These are phyloP conservation scores for Aphidius gifuensis DNA, from an alignment of 1,140 invertebrate genomes.

Conservation along the genomic window DNA sequence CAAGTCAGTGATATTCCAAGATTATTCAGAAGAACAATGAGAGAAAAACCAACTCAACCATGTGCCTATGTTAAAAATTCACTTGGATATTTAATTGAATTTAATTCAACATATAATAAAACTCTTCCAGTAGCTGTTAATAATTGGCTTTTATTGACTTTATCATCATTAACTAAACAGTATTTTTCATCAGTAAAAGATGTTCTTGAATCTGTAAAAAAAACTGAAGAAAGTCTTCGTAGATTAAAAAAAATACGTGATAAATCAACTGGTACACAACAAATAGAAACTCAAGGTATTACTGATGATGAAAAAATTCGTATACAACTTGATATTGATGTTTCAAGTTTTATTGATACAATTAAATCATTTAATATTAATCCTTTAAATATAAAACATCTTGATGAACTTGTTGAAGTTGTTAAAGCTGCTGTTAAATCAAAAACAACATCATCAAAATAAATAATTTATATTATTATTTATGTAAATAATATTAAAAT, in stretches of 20 bases:
- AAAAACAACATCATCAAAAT: constrained; percentile 16
- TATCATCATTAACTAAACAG: constrained; percentile 66
- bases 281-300: constrained; percentile 55
- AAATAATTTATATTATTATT: constrained; percentile 7
- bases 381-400: constrained; percentile 23
- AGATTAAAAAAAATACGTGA: constrained; percentile 83
- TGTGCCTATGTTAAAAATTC: constrained; percentile 75
- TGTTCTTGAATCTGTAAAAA: constrained; percentile 87
- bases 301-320: constrained; percentile 93
- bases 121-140: constrained; percentile 57
- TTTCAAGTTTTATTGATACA: constrained; percentile 59
- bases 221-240: constrained; percentile 89
- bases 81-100: constrained; percentile 62
- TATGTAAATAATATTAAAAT: constrained; percentile 15
- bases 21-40: constrained; percentile 88
- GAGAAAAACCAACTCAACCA: constrained; percentile 75
- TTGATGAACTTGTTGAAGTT: constrained; percentile 42
- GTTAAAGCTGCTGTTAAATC: constrained; percentile 45
- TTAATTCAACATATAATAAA: constrained; percentile 58
- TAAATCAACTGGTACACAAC: constrained; percentile 55
- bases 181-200: constrained; percentile 79
- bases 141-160: constrained; percentile 58
- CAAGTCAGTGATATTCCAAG: constrained; percentile 89
- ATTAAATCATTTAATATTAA: constrained; percentile 33
- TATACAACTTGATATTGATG: constrained; percentile 84